These are phyloP conservation scores for Macaca nemestrina DNA, from an alignment of 2,113 vertebrate genomes.

Conservation along the genomic window DNA sequence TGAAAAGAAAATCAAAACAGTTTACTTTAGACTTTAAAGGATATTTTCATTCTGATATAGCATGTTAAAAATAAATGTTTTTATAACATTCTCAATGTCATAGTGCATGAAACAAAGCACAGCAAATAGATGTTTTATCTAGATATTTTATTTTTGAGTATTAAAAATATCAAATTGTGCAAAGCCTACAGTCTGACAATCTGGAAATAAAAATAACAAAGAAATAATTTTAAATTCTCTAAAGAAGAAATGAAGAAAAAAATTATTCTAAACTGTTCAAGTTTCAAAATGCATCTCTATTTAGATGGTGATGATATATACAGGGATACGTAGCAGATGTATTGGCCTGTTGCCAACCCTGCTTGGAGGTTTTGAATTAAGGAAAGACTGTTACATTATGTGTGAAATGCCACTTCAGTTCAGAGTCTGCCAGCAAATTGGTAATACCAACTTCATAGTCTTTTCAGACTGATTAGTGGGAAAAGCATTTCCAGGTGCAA, in stretches of 20 bases:
- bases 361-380: constrained; percentile 57
- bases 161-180: neutral
- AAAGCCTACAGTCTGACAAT: neutral
- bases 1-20: constrained; percentile 14
- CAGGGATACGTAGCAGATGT: constrained; percentile 58
- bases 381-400: constrained; percentile 47
- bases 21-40: neutral
- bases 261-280: constrained; percentile 38
- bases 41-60: neutral
- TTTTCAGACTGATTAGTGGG: constrained; percentile 35
- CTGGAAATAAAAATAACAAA: constrained; percentile 51
- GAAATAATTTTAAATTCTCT: constrained; percentile 42
- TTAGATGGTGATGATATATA: constrained; percentile 60
- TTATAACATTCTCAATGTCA: neutral
- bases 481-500: constrained; percentile 67
- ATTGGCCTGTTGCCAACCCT: constrained; percentile 46
- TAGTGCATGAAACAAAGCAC: neutral
- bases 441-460: constrained; percentile 51
- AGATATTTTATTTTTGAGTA: constrained; percentile 36
- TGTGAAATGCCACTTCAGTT: constrained; percentile 67
- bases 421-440: constrained; percentile 20
- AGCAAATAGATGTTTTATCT: constrained; percentile 24
- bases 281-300: constrained; percentile 70
- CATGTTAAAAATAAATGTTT: constrained; percentile 29
- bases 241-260: constrained; percentile 57